Evolutionary conservation across 2,888 invertebrate genomes (phyloP).

Genomic region (Gisinianus flammeolus): DNA sequence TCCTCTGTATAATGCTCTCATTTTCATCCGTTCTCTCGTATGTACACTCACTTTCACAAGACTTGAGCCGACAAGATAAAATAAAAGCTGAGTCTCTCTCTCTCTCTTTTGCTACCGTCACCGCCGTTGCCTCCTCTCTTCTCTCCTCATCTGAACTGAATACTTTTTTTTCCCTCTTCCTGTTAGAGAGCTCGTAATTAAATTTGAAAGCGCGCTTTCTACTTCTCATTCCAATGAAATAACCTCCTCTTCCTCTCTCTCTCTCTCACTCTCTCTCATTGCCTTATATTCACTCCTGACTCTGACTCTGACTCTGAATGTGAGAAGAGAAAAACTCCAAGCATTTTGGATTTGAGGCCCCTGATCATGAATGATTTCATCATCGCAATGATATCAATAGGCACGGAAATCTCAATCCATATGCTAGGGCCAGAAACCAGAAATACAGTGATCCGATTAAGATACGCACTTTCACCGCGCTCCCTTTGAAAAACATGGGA

Average conservation of each 20-base stretch:
- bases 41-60: not conserved
- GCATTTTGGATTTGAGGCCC: too few species aligned
- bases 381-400: too few species aligned
- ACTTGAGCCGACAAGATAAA: not conserved
- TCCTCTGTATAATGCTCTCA: not conserved
- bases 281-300: too few species aligned
- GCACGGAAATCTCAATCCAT: too few species aligned
- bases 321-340: too few species aligned
- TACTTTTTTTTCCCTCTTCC: not conserved
- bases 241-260: not conserved
- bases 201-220: constrained; percentile 13
- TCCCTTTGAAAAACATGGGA: too few species aligned
- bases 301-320: too few species aligned
- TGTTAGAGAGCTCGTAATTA: not conserved
- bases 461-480: too few species aligned
- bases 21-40: not conserved
- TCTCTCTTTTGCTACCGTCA: too few species aligned
- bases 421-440: too few species aligned
- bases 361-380: too few species aligned
- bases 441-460: too few species aligned
- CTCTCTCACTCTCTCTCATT: not conserved
- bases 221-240: not conserved
- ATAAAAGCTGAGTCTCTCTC: not conserved
- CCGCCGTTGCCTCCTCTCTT: not conserved
- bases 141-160: constrained; percentile 3